Base-by-base conservation (phyloP, 2,113 vertebrate genomes). In the Pogona vitticeps region DNA sequence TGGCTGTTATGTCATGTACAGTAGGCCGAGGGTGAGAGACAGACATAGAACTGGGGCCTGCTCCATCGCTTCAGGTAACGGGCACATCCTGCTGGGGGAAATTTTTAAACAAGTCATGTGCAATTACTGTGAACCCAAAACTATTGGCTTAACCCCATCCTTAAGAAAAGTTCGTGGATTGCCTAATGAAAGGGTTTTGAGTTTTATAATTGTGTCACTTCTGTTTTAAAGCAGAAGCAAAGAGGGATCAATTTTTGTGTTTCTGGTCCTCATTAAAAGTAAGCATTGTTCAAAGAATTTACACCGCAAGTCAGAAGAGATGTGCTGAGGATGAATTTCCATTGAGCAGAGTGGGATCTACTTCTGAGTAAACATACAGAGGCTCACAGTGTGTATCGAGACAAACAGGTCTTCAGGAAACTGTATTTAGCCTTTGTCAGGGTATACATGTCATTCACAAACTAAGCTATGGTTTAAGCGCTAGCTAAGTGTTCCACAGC, bases 51-150 rank as follows among this genome's bases (percentile, higher is more conserved):
- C 98, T 98, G 98, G 97, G 98, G 97, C 97, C 97, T 97, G 97
- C 98, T 99, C 98, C 97, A 97, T 99, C 98, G 97, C 98, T 97
- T 97, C 96, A 96, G 95, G 98, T 99, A 98, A 98, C 97, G 96
- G 98, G 97, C 96, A 97, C 98, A 98, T 98, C 93, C 98, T 99
- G 98, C 98, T 98, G 96, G 94, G 95, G 46, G 97, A 97, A 93
- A 82, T 89, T 89, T 93, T 88, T 94, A 95, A 96, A 96, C 46
- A 97, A 98, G 76, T 90, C 59, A 94, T 96, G 97, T 97, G 97
- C 97, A 97, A 97, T 97, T 98, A 98, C 97, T 98, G 97, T 97
- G 91, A 98, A 98, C 93, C 90, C 96, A 98, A 97, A 97, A 98
- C 95, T 97, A 98, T 98, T 98, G 95, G 97, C 97, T 86, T 92